phyloP scores from a whole-genome alignment of 2,113 vertebrate genomes.

The Anas platyrhynchos region DNA sequence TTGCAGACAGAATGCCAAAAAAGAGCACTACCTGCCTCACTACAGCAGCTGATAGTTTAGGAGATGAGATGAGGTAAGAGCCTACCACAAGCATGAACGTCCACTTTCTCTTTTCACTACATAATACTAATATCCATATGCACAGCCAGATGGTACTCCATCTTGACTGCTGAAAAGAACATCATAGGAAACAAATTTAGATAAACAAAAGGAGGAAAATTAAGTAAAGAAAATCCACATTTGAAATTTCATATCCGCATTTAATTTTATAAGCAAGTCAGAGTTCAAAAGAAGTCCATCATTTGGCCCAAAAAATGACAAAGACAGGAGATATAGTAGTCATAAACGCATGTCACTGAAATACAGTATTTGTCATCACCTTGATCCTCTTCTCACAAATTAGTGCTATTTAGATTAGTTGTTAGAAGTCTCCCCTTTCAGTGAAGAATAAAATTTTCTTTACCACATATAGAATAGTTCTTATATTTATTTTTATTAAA shows the following conservation, averaged over 20 bases:
- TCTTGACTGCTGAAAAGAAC: background rate
- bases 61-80: background rate
- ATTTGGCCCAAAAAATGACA: background rate
- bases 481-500: constrained; percentile 12
- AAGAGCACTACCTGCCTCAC: background rate
- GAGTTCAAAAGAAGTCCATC: background rate
- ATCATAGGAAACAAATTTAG: background rate
- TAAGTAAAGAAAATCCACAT: background rate
- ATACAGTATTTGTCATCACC: background rate
- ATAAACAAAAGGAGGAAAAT: background rate
- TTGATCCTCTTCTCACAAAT: background rate
- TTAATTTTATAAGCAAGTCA: background rate
- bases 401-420: background rate
- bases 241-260: background rate
- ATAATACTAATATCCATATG: background rate
- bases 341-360: background rate
- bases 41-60: too few species aligned
- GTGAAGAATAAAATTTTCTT: background rate
- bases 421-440: background rate
- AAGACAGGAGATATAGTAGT: background rate
- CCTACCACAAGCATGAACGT: background rate
- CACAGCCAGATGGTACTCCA: background rate
- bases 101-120: background rate
- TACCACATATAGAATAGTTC: background rate
- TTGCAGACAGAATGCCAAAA: background rate